Base-by-base conservation (phyloP, 2,888 invertebrate genomes). In the Zootermopsis nevadensis region DNA sequence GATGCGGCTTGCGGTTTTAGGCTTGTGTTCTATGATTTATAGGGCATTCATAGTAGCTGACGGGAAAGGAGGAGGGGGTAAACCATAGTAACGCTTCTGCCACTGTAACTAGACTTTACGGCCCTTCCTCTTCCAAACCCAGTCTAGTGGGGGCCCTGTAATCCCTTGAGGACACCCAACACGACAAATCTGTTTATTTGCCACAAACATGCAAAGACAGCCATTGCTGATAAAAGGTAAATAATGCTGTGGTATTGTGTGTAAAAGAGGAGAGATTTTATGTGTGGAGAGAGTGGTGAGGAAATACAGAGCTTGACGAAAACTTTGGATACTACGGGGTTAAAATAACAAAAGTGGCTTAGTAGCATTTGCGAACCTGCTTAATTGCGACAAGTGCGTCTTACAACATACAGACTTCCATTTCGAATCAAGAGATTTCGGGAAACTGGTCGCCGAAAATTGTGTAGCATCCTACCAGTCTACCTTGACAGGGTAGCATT, bases 141-240 rank as follows among this genome's bases (percentile, higher is more conserved):
- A 69, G 22, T 33, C 22, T 15, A 33, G 7, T 22, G n/a, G 74
- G 38, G 74, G 42, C 4, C 74, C 74, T 74, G n/a, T 74, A 74
- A 74, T 74, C 74, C 74, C 69, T 35, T 74, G 74, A 74, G 74
- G 74, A 74, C 38, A 74, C n/a, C 38, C 38, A 38, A 38, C 24
- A 24, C 38, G 77, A 83, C 83, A 83, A 83, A 83, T 83, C 80
- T 83, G 83, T 83, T 83, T 77, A 77, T 81, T 66, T 69, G 82
- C 80, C 76, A 72, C 82, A 82, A 82, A 83, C 81, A 82, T 67
- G 69, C 38, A 38, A 74, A 74, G 74, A 74, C 42, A 74, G 38
- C 38, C 74, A 74, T 74, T 74, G 38, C 74, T 74, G 74, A 42
- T 74, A 74, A 42, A 74, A 74, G 74, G 74, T 74, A 74, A 74